Conservation (phyloP, 2,888 invertebrate genomes). For the Heliconius ismenius region DNA sequence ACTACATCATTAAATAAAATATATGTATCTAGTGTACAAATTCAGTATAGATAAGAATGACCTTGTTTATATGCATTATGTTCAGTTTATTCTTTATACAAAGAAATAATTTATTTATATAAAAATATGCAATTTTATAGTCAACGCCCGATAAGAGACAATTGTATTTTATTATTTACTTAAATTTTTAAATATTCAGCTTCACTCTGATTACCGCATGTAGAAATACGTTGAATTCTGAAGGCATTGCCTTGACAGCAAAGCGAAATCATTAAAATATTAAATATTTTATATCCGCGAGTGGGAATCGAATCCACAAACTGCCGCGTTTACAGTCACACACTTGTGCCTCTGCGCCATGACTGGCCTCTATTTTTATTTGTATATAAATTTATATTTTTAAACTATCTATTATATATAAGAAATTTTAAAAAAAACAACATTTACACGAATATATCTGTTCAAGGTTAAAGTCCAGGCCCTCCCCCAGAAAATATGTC, state of each 20-base stretch:
- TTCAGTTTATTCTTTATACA: background rate
- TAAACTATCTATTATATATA: background rate
- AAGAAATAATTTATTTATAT: background rate
- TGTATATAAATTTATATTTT: background rate
- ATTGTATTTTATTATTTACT: background rate
- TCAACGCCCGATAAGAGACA: conserved; percentile 1
- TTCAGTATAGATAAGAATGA: conserved; percentile 10
- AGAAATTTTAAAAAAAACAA: no score
- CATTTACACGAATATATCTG: no score
- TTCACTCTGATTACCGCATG: background rate
- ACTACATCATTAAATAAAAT: background rate
- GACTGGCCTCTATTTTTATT: background rate
- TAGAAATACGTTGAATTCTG: background rate
- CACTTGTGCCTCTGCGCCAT: background rate
- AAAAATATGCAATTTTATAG: background rate
- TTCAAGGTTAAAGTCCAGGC: no score
- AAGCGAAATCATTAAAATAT: background rate
- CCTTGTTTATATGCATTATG: conserved; percentile 1
- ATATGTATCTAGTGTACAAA: background rate
- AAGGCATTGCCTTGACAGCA: background rate
- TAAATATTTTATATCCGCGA: background rate
- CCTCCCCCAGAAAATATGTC: no score
- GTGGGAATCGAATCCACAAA: background rate
- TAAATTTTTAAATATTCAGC: background rate
- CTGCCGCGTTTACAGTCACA: background rate